Evolutionary conservation across 2,888 invertebrate species (phyloP), one percentile per base, ranked within the genome.

Genomic region (Hydrotaea diabolus): DNA sequence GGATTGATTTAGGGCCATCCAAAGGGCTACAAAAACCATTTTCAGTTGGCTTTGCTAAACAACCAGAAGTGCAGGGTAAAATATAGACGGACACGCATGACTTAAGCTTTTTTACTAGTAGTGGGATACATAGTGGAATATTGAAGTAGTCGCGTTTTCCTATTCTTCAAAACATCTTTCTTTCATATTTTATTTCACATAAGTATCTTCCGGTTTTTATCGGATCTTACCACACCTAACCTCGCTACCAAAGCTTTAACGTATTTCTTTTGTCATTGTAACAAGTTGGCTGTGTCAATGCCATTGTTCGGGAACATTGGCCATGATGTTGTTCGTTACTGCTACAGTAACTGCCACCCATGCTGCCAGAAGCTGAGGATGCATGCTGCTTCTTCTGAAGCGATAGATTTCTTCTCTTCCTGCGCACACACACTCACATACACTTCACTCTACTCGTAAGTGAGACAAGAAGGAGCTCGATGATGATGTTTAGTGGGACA

Each of bases 281-380:
- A 69, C 46, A 69, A 69, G 46, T 46, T 69, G 62, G n/a, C 23
- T 15, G 21, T 23, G 39, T 43, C 69, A 69, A 43, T 69, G 43
- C 17, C 69, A 43, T 46, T 69, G 69, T 69, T 69, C 69, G 46
- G 46, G 69, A 4, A 69, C 69, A 23, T 23, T 69, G 69, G 46
- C 46, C 21, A 69, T 46, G 66, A 69, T 69, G 46, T 46, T 69
- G 46, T 23, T 46, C 11, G 21, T 46, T 36, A 15, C 15, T 23
- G 26, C 36, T 46, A 9, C 43, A 19, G 21, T 43, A n/a, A 11
- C 15, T 23, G 26, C 36, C 39, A 64, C 36, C 39, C 23, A 69
- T 66, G 39, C 9, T 39, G 62, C 5, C 43, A 4, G 23, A 15
- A 69, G 39, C 66, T 43, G 62, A 31, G 15, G 17, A 23, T 59